A percentile compares a stretch with the other conserved stretches of the same genome.
These are phyloP conservation scores for Ceriagrion tenellum DNA, from an alignment of 2,888 invertebrate genomes.

Conservation along the genomic window DNA sequence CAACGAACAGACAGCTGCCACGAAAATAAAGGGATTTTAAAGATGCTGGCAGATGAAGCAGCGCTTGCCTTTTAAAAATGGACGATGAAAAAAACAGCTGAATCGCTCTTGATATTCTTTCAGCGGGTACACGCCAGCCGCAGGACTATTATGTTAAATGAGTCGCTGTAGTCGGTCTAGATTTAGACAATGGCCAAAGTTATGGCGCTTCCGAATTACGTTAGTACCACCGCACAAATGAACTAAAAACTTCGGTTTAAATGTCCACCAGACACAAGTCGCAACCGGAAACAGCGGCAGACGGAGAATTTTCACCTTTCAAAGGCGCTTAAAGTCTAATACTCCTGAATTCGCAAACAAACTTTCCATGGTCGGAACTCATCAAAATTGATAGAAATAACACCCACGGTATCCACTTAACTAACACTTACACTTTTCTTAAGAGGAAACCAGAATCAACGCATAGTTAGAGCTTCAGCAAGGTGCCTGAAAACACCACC, in stretches of 20 bases:
- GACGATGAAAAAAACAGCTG: not conserved
- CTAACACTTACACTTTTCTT: no score
- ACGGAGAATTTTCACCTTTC: not conserved
- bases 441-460: no score
- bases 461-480: no score
- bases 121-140: not conserved
- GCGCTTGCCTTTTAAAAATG: not conserved
- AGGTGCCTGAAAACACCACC: no score
- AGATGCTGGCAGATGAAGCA: slow-evolving; percentile 5
- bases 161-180: not conserved
- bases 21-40: not conserved
- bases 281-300: not conserved
- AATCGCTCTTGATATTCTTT: not conserved
- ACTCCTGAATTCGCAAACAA: no score
- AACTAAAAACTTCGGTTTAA: not conserved
- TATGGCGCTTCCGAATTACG: not conserved
- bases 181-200: not conserved
- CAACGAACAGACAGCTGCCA: slow-evolving; percentile 20
- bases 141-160: not conserved
- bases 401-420: no score
- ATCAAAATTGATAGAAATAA: no score
- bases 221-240: not conserved
- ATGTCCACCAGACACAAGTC: not conserved
- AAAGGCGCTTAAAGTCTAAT: no score
- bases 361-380: no score